Conservation (phyloP, 1,140 invertebrate species). For the Ericerus pela region DNA sequence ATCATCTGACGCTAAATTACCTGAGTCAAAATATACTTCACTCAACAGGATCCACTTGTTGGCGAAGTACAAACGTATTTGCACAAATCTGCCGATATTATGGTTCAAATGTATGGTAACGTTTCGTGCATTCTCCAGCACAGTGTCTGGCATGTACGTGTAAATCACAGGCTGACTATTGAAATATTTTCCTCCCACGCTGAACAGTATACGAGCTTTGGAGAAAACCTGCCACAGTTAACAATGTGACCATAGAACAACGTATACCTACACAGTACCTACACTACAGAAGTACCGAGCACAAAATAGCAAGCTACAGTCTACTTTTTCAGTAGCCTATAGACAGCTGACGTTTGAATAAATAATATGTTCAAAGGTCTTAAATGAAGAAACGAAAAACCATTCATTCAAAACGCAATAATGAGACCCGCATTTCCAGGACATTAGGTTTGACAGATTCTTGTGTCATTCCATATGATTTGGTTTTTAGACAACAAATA, state of each 20-base stretch:
- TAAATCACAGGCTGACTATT: conserved; percentile 41
- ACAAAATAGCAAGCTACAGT: not conserved
- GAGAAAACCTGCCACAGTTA: conserved; percentile 42
- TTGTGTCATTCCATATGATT: no score
- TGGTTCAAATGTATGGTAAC: conserved; percentile 53
- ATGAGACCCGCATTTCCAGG: no score
- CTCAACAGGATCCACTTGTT: conserved; percentile 63
- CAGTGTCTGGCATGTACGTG: conserved; percentile 52
- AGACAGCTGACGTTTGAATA: no score
- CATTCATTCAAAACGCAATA: no score
- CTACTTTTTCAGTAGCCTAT: no score
- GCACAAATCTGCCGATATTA: conserved; percentile 44
- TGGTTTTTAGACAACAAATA: no score
- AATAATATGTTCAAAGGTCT: no score
- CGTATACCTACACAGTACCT: not conserved
- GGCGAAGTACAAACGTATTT: conserved; percentile 56
- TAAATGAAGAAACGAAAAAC: no score
- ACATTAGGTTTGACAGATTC: no score
- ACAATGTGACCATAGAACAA: not conserved
- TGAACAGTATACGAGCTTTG: conserved; percentile 52
- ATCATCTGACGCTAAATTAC: no score
- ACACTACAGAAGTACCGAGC: not conserved
- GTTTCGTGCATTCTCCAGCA: conserved; percentile 54
- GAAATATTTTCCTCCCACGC: conserved; percentile 44
- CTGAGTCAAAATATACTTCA: conserved; percentile 53